Conservation (phyloP, 2,797 vertebrate genomes). For the Mus minutoides region DNA sequence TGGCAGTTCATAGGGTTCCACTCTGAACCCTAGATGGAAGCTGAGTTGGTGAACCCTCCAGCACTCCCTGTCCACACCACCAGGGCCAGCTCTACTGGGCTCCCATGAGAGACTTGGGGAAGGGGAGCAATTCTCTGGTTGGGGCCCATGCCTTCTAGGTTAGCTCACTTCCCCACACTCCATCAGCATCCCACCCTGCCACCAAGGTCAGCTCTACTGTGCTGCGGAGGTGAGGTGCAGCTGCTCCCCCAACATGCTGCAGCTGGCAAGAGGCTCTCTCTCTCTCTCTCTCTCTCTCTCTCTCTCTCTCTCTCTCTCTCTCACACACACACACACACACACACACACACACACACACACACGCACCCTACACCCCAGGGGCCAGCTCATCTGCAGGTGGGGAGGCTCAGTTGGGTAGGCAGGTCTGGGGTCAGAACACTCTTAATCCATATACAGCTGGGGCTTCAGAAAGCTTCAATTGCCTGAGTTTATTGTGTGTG, state of each 20-base stretch:
- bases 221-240: not conserved
- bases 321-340: too few species aligned
- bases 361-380: not conserved
- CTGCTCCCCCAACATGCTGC: not conserved
- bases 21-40: not conserved
- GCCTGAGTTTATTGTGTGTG: not conserved
- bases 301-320: too few species aligned
- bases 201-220: not conserved
- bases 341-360: too few species aligned
- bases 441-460: not conserved
- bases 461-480: not conserved
- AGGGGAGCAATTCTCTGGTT: not conserved
- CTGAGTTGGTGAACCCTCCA: not conserved
- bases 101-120: not conserved
- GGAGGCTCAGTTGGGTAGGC: not conserved
- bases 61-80: not conserved
- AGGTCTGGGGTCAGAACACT: not conserved
- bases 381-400: not conserved
- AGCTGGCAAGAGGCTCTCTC: not conserved
- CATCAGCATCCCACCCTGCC: not conserved
- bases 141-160: not conserved
- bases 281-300: too few species aligned
- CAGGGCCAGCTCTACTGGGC: not conserved
- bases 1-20: not conserved
- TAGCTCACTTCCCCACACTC: too few species aligned